Conservation (phyloP, 2,797 vertebrate genomes). For the Psittacula echo region DNA sequence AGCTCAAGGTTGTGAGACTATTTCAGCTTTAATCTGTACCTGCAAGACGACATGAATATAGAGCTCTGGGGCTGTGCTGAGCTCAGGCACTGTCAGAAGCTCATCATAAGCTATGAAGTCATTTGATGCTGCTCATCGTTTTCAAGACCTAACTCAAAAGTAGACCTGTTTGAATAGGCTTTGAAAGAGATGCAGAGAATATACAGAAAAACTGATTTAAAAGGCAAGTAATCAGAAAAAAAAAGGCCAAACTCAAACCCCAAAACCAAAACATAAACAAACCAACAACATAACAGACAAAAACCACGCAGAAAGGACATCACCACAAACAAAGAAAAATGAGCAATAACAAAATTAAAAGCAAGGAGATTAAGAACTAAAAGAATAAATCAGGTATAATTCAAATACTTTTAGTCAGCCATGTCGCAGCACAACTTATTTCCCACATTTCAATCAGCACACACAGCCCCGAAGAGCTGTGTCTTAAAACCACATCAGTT, state of each 20-base stretch:
- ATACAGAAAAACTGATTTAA: background rate
- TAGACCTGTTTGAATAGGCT: background rate
- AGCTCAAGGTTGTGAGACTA: background rate
- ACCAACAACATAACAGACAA: background rate
- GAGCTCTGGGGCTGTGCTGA: background rate
- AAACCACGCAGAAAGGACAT: background rate
- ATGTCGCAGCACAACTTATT: background rate
- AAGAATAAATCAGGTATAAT: background rate
- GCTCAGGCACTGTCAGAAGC: background rate
- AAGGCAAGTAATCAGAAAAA: background rate
- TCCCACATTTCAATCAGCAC: background rate
- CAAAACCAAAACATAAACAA: background rate
- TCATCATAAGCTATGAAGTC: background rate
- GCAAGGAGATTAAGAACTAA: background rate
- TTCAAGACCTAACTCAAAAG: background rate
- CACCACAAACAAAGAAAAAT: background rate
- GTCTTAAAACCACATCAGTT: background rate
- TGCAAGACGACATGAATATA: background rate
- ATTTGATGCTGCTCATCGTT: background rate
- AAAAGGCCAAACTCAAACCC: background rate
- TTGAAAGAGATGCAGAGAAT: background rate
- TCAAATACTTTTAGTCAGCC: background rate
- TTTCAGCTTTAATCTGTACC: conserved; percentile 19
- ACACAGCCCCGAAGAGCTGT: background rate
- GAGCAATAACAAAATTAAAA: background rate